phyloP scores from a whole-genome alignment of 2,888 invertebrate genomes.

The Dexiosoma caninum region DNA sequence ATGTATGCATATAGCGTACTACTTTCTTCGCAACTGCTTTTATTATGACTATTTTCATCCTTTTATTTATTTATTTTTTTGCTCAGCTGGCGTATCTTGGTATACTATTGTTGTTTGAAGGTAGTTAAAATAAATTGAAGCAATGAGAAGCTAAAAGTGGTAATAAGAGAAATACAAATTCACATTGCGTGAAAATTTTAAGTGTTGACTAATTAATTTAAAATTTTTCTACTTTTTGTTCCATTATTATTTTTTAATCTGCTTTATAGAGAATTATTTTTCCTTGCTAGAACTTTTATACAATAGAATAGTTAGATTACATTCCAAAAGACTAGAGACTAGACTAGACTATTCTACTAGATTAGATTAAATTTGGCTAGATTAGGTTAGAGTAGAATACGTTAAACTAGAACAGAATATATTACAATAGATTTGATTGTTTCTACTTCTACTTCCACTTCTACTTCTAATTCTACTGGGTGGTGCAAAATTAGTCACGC shows the following conservation, averaged over 20 bases:
- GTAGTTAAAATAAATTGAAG: slow-evolving; percentile 32
- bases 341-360: no score
- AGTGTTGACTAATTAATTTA: slow-evolving; percentile 62
- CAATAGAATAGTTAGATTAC: no score
- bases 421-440: neutral
- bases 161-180: slow-evolving; percentile 44
- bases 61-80: slow-evolving; percentile 3
- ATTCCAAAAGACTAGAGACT: no score
- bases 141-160: slow-evolving; percentile 28
- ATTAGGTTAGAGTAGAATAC: neutral
- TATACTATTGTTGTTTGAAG: slow-evolving; percentile 3
- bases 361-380: no score
- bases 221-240: slow-evolving; percentile 17
- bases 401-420: neutral
- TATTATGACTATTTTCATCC: slow-evolving; percentile 36
- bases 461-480: no score
- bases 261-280: neutral
- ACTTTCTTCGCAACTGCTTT: neutral
- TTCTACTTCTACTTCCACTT: no score
- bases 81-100: neutral
- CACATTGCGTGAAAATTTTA: slow-evolving; percentile 56
- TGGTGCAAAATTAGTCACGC: no score
- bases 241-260: neutral
- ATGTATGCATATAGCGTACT: neutral
- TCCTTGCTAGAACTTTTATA: neutral